Base-by-base conservation (phyloP, 2,888 invertebrate genomes). In the Agrotis puta region DNA sequence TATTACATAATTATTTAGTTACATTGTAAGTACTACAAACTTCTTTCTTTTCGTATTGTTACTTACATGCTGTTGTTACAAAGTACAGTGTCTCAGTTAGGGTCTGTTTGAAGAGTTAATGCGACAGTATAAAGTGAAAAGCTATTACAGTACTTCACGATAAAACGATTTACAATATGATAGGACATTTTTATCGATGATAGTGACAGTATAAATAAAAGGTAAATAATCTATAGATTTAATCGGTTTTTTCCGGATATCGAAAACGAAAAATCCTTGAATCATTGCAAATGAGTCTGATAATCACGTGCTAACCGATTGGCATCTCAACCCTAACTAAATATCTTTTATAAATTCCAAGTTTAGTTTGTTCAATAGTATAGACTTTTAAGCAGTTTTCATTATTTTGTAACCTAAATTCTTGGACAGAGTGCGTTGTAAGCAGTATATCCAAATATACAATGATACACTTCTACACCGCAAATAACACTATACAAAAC, bases 221-320 rank as follows among this genome's bases (percentile, higher is more conserved):
- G 39, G 47, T 43, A 74, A 63, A 63, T 63, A 67, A 67, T 80
- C 51, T 57, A n/a, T 54, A 39, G 54, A 61, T 64, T 43, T 53
- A 79, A 79, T 80, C 51, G 43, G 81, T 64, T 64, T 57, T 45
- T 59, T 50, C 68, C 63, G 59, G 68, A 68, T 50, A 75, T 64
- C 11, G 7, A 6, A 58, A 11, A 39, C 54, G 6, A 63, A 59
- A 56, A 59, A 48, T 3, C 67, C 64, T 80, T 80, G 56, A 56
- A 64, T 53, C 9, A 24, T 63, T 48, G 64, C 51, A 50, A 24
- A 53, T 64, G 14, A 7, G 33, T 33, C 56, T 48, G 11, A 9
- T 6, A 18, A 45, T 47, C 54, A 69, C 50, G 70, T 61, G 20
- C 22, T 18, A 43, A 20, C 24, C 14, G 33, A 71, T 64, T 59